phyloP scores from a whole-genome alignment of 2,888 invertebrate genomes.

The Oscheius onirici region DNA sequence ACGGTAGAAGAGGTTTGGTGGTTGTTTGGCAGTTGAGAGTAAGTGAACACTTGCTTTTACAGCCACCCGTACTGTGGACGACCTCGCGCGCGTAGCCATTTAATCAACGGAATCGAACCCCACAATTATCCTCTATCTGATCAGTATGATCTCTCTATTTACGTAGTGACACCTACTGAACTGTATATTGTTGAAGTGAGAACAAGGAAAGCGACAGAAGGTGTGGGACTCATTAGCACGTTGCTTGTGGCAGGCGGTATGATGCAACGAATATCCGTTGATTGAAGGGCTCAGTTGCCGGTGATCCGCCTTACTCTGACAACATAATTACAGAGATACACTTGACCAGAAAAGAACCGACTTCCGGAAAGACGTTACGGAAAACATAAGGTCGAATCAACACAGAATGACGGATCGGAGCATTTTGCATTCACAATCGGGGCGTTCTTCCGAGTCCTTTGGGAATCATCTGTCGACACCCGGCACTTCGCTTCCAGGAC shows the following conservation, averaged over 20 bases:
- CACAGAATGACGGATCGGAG: conserved; percentile 12
- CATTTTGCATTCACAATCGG: conserved; percentile 9
- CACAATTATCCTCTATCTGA: conserved; percentile 30
- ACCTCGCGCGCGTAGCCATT: conserved; percentile 27
- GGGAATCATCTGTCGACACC: conserved; percentile 25
- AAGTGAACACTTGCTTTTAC: conserved; percentile 14
- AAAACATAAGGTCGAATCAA: conserved; percentile 10
- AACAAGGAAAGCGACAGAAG: neutral
- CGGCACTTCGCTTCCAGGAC: neutral
- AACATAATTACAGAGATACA: conserved; percentile 27
- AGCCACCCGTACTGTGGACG: conserved; percentile 30
- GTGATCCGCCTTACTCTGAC: conserved; percentile 28
- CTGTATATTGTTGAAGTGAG: too few relatives aligned
- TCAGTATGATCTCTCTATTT: conserved; percentile 24
- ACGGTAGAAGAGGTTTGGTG: neutral
- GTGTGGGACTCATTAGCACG: conserved; percentile 19
- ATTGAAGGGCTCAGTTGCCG: conserved; percentile 25
- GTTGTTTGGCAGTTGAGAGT: neutral
- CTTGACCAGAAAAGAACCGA: neutral
- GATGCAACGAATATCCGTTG: conserved; percentile 31
- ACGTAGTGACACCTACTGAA: conserved; percentile 16
- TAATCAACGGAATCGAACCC: conserved; percentile 32
- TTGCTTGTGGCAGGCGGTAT: conserved; percentile 30
- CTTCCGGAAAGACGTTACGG: neutral
- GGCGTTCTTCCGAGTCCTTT: conserved; percentile 11